phyloP scores from a whole-genome alignment of 2,797 vertebrate species.

The Lithobates sylvaticus region DNA sequence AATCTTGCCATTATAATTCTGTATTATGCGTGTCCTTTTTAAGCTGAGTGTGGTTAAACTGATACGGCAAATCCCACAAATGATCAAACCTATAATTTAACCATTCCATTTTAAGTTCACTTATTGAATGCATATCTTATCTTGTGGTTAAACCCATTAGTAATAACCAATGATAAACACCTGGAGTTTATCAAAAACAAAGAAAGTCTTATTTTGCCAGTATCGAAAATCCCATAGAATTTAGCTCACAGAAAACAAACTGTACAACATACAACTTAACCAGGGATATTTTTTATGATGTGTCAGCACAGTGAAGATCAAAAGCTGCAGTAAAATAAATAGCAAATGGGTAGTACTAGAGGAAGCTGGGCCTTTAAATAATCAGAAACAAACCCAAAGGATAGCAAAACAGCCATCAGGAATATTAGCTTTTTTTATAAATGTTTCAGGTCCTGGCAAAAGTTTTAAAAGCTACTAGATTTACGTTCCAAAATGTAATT shows the following conservation, averaged over 20 bases:
- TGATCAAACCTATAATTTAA: constrained; percentile 74
- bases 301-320: constrained; percentile 82
- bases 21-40: constrained; percentile 1
- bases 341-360: constrained; percentile 80
- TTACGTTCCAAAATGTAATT: constrained; percentile 61
- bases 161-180: constrained; percentile 81
- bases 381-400: constrained; percentile 81
- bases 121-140: constrained; percentile 71
- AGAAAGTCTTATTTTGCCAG: constrained; percentile 79
- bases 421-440: constrained; percentile 70
- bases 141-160: constrained; percentile 79
- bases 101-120: constrained; percentile 72
- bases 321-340: constrained; percentile 83
- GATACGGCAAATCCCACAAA: constrained; percentile 49
- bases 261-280: constrained; percentile 79
- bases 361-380: constrained; percentile 80
- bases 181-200: constrained; percentile 86
- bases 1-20: constrained; percentile 9
- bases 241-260: constrained; percentile 78
- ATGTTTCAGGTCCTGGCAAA: constrained; percentile 67
- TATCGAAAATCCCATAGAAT: constrained; percentile 70
- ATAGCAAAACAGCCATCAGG: constrained; percentile 70
- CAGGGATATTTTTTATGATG: constrained; percentile 84
- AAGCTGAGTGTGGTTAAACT: constrained; percentile 45
- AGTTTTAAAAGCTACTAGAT: constrained; percentile 62